Conservation (phyloP, 35 echinoderm and acorn worm species). For the Patiria miniata region DNA sequence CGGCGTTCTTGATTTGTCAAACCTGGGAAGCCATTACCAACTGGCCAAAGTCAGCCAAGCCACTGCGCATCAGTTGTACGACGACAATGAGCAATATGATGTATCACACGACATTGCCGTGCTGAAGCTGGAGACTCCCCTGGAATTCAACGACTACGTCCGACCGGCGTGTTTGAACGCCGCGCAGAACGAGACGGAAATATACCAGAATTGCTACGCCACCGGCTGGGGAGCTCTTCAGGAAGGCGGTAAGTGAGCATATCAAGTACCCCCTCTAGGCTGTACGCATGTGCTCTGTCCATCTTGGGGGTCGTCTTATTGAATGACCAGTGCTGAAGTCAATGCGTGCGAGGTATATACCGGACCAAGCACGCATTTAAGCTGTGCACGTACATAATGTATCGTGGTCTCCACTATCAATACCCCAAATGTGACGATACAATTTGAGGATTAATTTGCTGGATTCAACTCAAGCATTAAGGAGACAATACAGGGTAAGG, state of each 20-base stretch:
- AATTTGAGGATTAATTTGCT: too few relatives aligned
- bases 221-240: background rate
- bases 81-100: background rate
- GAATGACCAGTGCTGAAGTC: too few relatives aligned
- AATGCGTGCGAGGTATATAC: too few relatives aligned
- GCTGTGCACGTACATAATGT: background rate
- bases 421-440: too few relatives aligned
- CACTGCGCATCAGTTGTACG: conserved; percentile 10
- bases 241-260: conserved; percentile 1
- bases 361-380: background rate
- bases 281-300: too few relatives aligned
- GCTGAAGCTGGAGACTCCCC: background rate
- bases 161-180: conserved; percentile 15
- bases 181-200: background rate
- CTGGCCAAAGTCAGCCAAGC: background rate
- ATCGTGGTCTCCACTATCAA: too few relatives aligned
- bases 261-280: background rate
- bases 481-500: background rate
- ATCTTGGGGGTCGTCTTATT: too few relatives aligned
- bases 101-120: background rate
- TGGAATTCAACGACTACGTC: conserved; percentile 11
- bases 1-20: background rate
- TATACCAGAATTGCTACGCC: conserved; percentile 28
- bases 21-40: background rate
- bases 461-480: too few relatives aligned